A percentile compares a stretch with the other conserved stretches of the same genome.
phyloP scores from a whole-genome alignment of 2,888 invertebrate genomes.

The Erebia palarica region DNA sequence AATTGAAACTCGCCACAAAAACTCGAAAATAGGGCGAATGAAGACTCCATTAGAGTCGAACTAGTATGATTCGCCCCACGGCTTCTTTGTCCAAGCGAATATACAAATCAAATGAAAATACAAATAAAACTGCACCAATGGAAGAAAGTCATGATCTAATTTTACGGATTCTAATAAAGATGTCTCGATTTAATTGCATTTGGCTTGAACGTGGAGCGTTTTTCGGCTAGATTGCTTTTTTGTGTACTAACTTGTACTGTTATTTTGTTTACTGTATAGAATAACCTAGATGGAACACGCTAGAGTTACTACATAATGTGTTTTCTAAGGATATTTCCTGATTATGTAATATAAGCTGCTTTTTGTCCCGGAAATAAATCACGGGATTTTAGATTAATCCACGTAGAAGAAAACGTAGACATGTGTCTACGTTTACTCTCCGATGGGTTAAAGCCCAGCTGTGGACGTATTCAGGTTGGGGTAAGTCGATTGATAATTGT shows the following conservation, averaged over 20 bases:
- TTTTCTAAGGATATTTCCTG: too few relatives aligned
- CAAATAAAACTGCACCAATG: conserved; percentile 53
- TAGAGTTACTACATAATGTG: neutral
- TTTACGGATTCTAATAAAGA: conserved; percentile 57
- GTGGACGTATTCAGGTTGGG: too few relatives aligned
- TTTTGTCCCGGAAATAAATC: too few relatives aligned
- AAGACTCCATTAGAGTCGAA: conserved; percentile 56
- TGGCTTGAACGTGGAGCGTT: conserved; percentile 34
- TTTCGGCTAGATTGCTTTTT: conserved; percentile 37
- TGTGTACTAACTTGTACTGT: conserved; percentile 12
- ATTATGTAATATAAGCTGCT: too few relatives aligned
- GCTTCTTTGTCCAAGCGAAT: conserved; percentile 54
- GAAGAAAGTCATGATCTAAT: conserved; percentile 60
- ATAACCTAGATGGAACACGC: neutral
- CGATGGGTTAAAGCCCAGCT: too few relatives aligned
- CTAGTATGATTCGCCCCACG: conserved; percentile 55
- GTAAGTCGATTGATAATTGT: too few relatives aligned
- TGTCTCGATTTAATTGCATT: conserved; percentile 48
- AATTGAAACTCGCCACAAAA: conserved; percentile 68
- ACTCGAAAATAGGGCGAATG: conserved; percentile 50
- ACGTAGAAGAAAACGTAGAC: too few relatives aligned
- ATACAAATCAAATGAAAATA: conserved; percentile 52
- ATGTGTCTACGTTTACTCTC: too few relatives aligned
- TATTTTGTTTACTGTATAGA: neutral
- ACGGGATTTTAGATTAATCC: too few relatives aligned